Base-by-base conservation (phyloP, 2,797 vertebrate species). In the Centroberyx gerrardi region DNA sequence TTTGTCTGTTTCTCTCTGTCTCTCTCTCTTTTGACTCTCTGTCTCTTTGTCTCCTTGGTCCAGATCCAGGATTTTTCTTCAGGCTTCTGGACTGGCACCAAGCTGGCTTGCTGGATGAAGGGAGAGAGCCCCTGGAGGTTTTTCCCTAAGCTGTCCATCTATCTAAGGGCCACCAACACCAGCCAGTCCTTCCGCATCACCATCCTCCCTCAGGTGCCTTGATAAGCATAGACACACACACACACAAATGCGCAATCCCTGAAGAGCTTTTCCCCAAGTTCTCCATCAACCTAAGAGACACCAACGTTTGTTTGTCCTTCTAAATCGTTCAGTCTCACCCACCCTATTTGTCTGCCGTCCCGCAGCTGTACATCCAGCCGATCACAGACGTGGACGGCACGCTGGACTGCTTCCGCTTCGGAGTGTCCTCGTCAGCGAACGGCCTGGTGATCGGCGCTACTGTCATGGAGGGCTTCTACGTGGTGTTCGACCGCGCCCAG, bases 391-490 rank as follows among this genome's bases (percentile, higher is more conserved):
- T 96, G n/a, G 96, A 96, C 7, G 87, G 94, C 49, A 93, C 93
- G 0, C 78, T 98, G 18, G 95, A 96, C 71, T 99, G 98, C 88
- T 99, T 96, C 81, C 94, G 98, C 1, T 99, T 99, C 0, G 97
- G 98, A 22, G 94, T 99, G 69, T 98, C 98, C 0, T 94, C 97
- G 0, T 99, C 98, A 0, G 78, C 93, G 0, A 97, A 94, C 0
- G 97, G 97, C 0, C 90, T 99, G 71, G 97, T 99, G 81, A 97
- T 99, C 0, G 98, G 98, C 0, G 98, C 98, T 14, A 99, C 97
- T 0, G 96, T 99, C 56, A 99, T 99, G 98, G 98, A 99, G 86
- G 98, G 98, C 29, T 99, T 99, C 93, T 98, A 98, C 0, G 97
- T 99, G 73, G 89, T 97, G 79, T 99, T 99, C 5, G 98, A 99